These are phyloP conservation scores for Parnassius apollo DNA, from an alignment of 2,888 invertebrate species.

Conservation along the genomic window DNA sequence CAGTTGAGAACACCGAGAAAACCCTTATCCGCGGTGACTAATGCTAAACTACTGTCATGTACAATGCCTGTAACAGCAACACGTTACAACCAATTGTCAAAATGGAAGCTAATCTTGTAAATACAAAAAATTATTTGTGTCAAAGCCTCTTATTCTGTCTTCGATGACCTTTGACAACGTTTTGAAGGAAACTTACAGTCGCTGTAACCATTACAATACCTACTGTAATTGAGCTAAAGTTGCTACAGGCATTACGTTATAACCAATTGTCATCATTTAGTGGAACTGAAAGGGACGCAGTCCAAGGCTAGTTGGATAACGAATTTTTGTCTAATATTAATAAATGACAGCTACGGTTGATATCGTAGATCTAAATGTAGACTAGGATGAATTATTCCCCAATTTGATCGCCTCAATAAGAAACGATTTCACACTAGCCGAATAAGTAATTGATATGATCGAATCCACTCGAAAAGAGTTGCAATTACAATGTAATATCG, in stretches of 20 bases:
- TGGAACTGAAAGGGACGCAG: slow-evolving; percentile 75
- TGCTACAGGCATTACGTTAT: slow-evolving; percentile 69
- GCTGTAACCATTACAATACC: slow-evolving; percentile 53
- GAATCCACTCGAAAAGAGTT: slow-evolving; percentile 49
- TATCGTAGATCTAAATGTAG: slow-evolving; percentile 65
- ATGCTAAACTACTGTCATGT: no score
- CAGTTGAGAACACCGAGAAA: no score
- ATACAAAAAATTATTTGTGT: no score
- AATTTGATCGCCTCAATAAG: slow-evolving; percentile 45
- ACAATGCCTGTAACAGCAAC: no score
- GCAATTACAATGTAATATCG: not conserved
- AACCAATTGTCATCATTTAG: slow-evolving; percentile 76
- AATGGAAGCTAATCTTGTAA: no score
- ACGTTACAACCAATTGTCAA: no score
- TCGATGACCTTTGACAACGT: slow-evolving; percentile 2
- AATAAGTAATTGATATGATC: slow-evolving; percentile 46
- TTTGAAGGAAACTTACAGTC: slow-evolving; percentile 46
- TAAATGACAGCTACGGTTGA: slow-evolving; percentile 68
- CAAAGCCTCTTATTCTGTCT: not conserved
- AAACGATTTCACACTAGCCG: slow-evolving; percentile 62
- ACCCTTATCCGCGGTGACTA: no score
- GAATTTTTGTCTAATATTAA: slow-evolving; percentile 79
- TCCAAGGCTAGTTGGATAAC: slow-evolving; percentile 78
- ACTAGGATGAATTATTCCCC: slow-evolving; percentile 60
- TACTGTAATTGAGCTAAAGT: slow-evolving; percentile 35